These are phyloP conservation scores for Lathamus discolor DNA, from an alignment of 2,113 vertebrate species.

Conservation along the genomic window DNA sequence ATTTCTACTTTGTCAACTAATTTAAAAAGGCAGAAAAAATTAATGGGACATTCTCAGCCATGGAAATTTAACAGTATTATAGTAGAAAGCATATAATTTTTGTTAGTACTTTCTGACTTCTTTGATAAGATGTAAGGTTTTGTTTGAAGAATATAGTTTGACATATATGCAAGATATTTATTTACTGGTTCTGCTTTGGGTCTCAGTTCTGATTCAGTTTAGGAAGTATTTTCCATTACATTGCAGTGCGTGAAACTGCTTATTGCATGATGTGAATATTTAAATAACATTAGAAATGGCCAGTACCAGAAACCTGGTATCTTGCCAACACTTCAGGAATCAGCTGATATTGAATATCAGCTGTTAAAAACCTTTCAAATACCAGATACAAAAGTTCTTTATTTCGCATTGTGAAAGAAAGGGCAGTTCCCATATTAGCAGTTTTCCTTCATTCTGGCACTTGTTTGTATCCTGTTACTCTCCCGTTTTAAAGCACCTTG, in stretches of 20 bases:
- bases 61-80: conserved; percentile 76
- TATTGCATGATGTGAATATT: conserved; percentile 67
- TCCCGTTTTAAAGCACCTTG: conserved; percentile 68
- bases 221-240: conserved; percentile 64
- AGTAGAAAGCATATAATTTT: conserved; percentile 71
- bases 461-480: conserved; percentile 63
- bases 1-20: conserved; percentile 77
- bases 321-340: conserved; percentile 61
- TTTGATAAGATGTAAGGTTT: conserved; percentile 75
- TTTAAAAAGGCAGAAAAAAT: conserved; percentile 71
- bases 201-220: conserved; percentile 67
- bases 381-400: conserved; percentile 59
- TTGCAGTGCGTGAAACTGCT: conserved; percentile 66
- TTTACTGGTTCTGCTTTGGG: conserved; percentile 71
- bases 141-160: conserved; percentile 80
- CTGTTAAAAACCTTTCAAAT: conserved; percentile 50
- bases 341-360: conserved; percentile 57
- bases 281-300: conserved; percentile 64
- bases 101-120: conserved; percentile 74
- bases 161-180: conserved; percentile 75
- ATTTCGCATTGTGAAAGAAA: conserved; percentile 64
- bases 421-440: conserved; percentile 45
- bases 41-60: conserved; percentile 70
- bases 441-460: conserved; percentile 37
- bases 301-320: conserved; percentile 54